Evolutionary conservation across 2,113 vertebrate species (phyloP), one percentile per base, ranked within the genome.

Genomic region (Vicugna pacos): DNA sequence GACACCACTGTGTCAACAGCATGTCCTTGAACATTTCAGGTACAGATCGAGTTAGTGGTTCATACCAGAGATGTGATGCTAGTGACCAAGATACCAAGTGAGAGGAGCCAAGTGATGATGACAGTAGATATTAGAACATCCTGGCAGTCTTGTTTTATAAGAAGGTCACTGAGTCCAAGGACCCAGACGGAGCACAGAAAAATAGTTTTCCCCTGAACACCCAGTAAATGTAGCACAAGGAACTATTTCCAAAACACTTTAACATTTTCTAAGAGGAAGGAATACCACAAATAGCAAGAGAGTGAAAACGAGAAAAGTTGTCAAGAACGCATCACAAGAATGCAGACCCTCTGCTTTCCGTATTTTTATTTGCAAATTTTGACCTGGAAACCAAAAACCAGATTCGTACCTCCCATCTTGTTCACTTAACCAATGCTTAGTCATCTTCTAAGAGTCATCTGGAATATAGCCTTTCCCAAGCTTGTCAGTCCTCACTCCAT

Each of bases 21-120:
- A 86, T 98, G 99, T 98, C 99, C 99, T 99, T 99, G 99, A 99
- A 99, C 97, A 98, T 97, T 98, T 98, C 98, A 98, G 98, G 98
- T 98, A 97, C 95, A 97, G 86, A 91, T 93, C 95, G 81, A 97
- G 89, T 96, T 97, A 97, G 97, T 97, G 98, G 98, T 97, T 98
- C 95, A 91, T 92, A 30, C 92, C 96, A 97, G 97, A 96, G 90
- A 96, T 91, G 96, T 97, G 54, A 82, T 42, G 0, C 69, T 24
- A 50, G 58, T 56, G 58, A 82, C 85, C 6, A 67, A 69, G 64
- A 52, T 5, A 5, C 42, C 15, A 16, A 19, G 50, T 12, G 3
- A 46, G 46, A 35, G 38, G 30, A 28, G 42, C 30, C 15, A 0
- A 2, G 3, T 5, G 32, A 48, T 5, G 32, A 48, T 9, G n/a